phyloP scores from a whole-genome alignment of 2,888 invertebrate species.

The Monopis laevigella region DNA sequence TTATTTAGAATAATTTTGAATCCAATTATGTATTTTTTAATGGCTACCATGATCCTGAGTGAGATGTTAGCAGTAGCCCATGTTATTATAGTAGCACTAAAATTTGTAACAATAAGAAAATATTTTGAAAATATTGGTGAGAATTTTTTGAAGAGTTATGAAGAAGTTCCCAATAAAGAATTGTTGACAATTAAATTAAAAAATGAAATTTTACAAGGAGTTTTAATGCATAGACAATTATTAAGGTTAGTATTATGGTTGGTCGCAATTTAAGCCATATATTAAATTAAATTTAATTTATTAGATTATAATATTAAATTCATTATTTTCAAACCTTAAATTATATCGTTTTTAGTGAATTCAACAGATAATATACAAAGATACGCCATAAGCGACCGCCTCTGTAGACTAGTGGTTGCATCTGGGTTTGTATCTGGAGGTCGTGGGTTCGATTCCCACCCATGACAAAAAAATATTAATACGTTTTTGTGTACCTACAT shows the following conservation, averaged over 20 bases:
- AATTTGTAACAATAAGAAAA: slow-evolving; percentile 1
- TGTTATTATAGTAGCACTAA: slow-evolving; percentile 4
- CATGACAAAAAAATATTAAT: too few relatives aligned
- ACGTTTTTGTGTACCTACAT: too few relatives aligned
- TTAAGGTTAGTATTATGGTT: slow-evolving; percentile 9
- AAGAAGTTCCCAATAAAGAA: background rate
- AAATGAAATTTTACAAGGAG: slow-evolving; percentile 1
- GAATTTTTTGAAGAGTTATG: background rate
- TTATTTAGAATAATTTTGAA: background rate
- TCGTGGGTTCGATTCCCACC: too few relatives aligned
- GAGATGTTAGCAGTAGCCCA: slow-evolving; percentile 5
- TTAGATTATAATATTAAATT: too few relatives aligned
- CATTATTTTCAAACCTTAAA: too few relatives aligned
- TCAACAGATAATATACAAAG: too few relatives aligned
- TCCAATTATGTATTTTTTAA: slow-evolving; percentile 1
- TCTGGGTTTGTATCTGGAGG: too few relatives aligned
- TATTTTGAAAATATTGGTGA: slow-evolving; percentile 6
- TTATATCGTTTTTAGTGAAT: too few relatives aligned
- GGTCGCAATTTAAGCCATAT: too few relatives aligned
- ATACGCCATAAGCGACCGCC: too few relatives aligned
- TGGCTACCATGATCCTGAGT: slow-evolving; percentile 4
- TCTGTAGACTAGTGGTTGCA: too few relatives aligned
- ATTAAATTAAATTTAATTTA: too few relatives aligned
- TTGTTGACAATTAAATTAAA: background rate
- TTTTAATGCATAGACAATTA: slow-evolving; percentile 10